Base-by-base conservation (phyloP, 2,113 vertebrate genomes). In the Hymenochirus boettgeri region DNA sequence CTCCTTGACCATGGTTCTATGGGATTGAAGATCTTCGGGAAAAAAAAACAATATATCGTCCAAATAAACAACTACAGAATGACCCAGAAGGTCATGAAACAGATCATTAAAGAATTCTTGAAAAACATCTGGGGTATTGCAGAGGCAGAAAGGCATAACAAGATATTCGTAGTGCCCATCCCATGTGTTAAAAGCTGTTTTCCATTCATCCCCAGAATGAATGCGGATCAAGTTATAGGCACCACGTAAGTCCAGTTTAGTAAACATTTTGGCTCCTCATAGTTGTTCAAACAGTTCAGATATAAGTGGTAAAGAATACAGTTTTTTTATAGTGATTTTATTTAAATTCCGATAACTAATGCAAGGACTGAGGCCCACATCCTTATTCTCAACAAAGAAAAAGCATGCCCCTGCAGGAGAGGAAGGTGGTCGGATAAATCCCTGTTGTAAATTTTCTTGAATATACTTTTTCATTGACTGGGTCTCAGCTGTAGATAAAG, bases 301-400 rank as follows among this genome's bases (percentile, higher is more conserved):
- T 11, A 50, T 23, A 3, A 31, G 37, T 18, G 17, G 19, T 15
- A 56, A 33, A 1, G 2, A 46, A 42, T 64, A 51, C 71, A 73
- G 10, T 3, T 50, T 50, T 9, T 50, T 50, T 3, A 50, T 5
- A 12, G 47, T 50, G 10, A 50, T 23, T 2, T 10, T 12, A 22
- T 23, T 23, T 39, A 39, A 4, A 5, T 6, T 13, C 12, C 5
- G 3, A 5, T 5, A 4, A 39, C 13, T 6, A 39, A 5, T 5
- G 35, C 13, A 4, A 13, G 12, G 5, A 6, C 35, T 5, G 12
- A 11, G 35, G 5, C 5, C 12, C 5, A 6, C 29, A 31, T 39
- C 35, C 12, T 39, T 39, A 5, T 39, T 39, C 13, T 39, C 5
- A 3, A 39, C 35, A 13, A 39, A 39, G 12, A 39, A 39, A 12